A percentile compares a stretch with the other conserved stretches of the same genome.
Conservation (phyloP, 2,113 vertebrate genomes). For the Numida meleagris region DNA sequence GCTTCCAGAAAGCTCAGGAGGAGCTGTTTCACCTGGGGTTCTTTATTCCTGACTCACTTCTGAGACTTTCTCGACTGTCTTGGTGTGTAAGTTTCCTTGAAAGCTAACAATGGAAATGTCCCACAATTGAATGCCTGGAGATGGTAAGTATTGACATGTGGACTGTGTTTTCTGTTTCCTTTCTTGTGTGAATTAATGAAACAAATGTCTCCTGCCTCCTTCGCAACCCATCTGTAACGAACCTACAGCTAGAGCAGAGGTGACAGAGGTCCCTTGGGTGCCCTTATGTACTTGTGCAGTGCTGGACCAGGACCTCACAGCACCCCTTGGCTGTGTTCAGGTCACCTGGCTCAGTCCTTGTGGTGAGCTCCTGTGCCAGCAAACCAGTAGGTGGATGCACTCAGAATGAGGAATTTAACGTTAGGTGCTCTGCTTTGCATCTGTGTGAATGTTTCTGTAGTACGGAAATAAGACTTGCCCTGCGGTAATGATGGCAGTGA, state of each 20-base stretch:
- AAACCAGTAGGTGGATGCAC: fast-evolving
- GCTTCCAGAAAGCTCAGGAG: neutral
- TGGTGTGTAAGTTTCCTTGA: neutral
- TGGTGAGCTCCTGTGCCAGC: fast-evolving
- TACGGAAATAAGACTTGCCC: neutral
- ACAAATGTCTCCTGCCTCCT: neutral
- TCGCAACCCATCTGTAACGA: neutral
- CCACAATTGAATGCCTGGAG: neutral
- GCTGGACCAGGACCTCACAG: neutral
- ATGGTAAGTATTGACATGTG: neutral
- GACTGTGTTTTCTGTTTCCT: neutral
- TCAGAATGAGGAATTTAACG: neutral
- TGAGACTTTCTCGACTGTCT: neutral
- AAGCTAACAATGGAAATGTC: neutral
- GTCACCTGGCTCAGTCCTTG: neutral
- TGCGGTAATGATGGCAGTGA: neutral
- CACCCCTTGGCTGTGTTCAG: neutral
- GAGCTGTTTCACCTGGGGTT: neutral
- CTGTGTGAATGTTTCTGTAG: neutral
- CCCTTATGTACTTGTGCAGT: neutral
- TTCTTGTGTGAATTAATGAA: neutral
- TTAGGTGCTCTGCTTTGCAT: neutral
- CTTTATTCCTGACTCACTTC: neutral
- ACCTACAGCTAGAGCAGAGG: neutral
- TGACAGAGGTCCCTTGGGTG: neutral